A percentile compares a stretch with the other conserved stretches of the same genome.
Conservation (phyloP, 2,888 invertebrate genomes). For the Lasioglossum zephyrum region DNA sequence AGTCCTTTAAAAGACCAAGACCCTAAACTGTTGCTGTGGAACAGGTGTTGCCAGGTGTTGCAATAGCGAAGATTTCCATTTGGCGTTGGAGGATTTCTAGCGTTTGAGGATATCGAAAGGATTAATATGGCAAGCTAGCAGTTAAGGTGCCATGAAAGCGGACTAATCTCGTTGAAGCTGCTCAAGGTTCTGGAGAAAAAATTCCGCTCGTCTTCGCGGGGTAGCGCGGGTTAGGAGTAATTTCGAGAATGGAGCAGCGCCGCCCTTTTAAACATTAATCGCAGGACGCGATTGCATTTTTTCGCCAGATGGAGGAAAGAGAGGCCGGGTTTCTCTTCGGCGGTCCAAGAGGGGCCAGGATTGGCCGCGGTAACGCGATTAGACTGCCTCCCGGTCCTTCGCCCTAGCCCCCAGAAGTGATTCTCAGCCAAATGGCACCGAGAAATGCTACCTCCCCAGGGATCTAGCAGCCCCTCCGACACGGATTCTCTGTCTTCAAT, state of each 20-base stretch:
- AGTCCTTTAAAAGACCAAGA: no score
- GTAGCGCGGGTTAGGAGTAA: conserved; percentile 48
- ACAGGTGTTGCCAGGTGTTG: neutral
- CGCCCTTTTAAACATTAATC: conserved; percentile 71
- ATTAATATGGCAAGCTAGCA: conserved; percentile 26
- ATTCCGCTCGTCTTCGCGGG: conserved; percentile 34
- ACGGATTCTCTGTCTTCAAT: conserved; percentile 4
- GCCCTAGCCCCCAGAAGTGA: conserved; percentile 48
- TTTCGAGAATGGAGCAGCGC: conserved; percentile 61
- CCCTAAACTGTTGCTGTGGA: no score
- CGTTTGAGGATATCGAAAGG: conserved; percentile 2
- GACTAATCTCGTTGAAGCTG: conserved; percentile 46
- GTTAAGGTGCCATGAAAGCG: conserved; percentile 28
- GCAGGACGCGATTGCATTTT: conserved; percentile 60
- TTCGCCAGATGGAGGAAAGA: conserved; percentile 17
- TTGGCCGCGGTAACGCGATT: conserved; percentile 62
- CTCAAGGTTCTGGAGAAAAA: conserved; percentile 17
- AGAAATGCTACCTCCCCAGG: conserved; percentile 45
- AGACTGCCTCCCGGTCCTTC: conserved; percentile 35
- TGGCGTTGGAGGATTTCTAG: neutral
- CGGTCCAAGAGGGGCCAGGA: conserved; percentile 18
- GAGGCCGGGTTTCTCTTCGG: conserved; percentile 12
- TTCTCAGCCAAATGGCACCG: conserved; percentile 55
- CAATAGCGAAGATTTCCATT: neutral
- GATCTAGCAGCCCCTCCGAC: conserved; percentile 28